Conservation (phyloP, 2,888 invertebrate genomes). For the Acanthococcus lagerstroemiae region DNA sequence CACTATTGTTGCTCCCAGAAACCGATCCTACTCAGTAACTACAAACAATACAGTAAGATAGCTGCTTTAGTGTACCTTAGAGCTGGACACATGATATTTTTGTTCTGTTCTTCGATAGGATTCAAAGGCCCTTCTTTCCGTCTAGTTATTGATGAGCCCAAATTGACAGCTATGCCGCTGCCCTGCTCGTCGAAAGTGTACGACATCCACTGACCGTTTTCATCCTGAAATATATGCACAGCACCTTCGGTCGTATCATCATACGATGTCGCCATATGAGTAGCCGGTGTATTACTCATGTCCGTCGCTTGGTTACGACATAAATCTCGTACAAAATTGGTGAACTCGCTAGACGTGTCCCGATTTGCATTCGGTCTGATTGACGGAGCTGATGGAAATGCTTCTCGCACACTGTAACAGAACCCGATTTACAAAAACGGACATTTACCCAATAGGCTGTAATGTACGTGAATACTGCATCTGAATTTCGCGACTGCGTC, state of each 20-base stretch:
- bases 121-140: background rate
- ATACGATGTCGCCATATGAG: conserved; percentile 57
- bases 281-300: conserved; percentile 20
- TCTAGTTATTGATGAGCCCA: background rate
- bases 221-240: conserved; percentile 62
- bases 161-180: conserved; percentile 6
- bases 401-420: background rate
- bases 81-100: too few relatives aligned
- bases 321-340: conserved; percentile 9
- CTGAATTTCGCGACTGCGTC: background rate
- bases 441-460: background rate
- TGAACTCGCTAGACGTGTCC: conserved; percentile 4
- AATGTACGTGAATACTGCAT: background rate
- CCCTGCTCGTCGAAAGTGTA: conserved; percentile 53
- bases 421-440: background rate
- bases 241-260: conserved; percentile 70
- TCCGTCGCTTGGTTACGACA: conserved; percentile 7
- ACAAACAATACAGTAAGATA: too few relatives aligned
- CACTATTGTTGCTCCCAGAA: too few relatives aligned
- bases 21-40: too few relatives aligned
- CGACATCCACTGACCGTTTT: conserved; percentile 76
- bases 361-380: background rate
- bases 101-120: conserved; percentile 19
- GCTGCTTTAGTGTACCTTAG: background rate
- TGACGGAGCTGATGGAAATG: conserved; percentile 13